Percentiles rank a stretch among this genome's conserved stretches.
Conservation (phyloP, 2,113 vertebrate species). For the Pomatostomus ruficeps region DNA sequence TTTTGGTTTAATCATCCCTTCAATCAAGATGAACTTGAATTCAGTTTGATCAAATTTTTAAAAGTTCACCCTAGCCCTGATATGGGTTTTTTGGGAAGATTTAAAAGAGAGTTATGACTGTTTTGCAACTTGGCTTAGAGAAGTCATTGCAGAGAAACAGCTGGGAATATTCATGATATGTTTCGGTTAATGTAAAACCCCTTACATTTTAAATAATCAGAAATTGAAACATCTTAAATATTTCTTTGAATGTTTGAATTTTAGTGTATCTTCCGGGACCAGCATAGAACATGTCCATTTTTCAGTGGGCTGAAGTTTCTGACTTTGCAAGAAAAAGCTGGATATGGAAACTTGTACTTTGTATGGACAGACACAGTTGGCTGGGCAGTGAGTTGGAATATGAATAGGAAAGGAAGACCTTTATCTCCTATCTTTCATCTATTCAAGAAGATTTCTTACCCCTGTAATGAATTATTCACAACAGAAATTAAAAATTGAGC, state of each 20-base stretch:
- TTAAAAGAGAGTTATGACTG: not conserved
- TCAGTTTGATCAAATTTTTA: not conserved
- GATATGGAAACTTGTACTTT: not conserved
- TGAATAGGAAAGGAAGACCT: not conserved
- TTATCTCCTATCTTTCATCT: not conserved
- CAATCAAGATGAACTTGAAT: not conserved
- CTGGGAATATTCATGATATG: not conserved
- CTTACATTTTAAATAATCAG: not conserved
- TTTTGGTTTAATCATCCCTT: not conserved
- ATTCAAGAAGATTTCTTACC: constrained; percentile 6
- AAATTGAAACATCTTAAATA: not conserved
- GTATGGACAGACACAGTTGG: not conserved
- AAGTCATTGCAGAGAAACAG: not conserved
- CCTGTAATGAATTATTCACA: constrained; percentile 26
- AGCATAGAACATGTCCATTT: not conserved
- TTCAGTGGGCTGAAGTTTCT: not conserved
- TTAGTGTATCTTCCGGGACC: not conserved
- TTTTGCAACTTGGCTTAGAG: not conserved
- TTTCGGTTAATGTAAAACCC: not conserved
- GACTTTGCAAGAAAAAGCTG: not conserved
- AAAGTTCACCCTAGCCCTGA: not conserved
- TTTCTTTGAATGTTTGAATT: not conserved
- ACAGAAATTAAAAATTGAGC: constrained; percentile 27
- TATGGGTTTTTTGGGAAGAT: rapidly evolving
- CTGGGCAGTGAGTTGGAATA: not conserved